Evolutionary conservation across 2,888 invertebrate genomes (phyloP).

Genomic region (Drosophila kambysellisi): DNA sequence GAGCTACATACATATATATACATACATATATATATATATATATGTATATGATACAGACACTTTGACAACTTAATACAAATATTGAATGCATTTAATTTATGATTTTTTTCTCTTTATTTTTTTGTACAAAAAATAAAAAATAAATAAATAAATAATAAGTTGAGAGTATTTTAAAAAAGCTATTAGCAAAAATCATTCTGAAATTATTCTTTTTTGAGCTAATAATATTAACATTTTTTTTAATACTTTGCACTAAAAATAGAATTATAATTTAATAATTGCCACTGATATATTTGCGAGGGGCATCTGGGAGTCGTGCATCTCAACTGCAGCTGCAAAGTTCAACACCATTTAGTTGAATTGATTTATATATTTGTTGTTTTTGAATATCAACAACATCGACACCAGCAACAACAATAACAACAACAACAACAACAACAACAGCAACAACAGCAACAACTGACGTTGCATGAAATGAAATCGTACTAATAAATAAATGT

Average conservation of each 20-base stretch:
- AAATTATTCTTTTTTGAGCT: not conserved
- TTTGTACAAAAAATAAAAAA: not conserved
- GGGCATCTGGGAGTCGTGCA: not conserved
- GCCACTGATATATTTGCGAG: not conserved
- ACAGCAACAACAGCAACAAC: conserved; percentile 14
- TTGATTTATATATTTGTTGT: conserved; percentile 63
- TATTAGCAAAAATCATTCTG: not conserved
- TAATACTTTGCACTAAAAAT: too few species aligned
- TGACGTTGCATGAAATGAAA: conserved; percentile 29
- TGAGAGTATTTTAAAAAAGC: not conserved
- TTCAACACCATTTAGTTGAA: conserved; percentile 66
- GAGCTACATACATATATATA: too few species aligned
- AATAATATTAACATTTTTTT: not conserved
- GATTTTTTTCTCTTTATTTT: not conserved
- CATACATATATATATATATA: too few species aligned
- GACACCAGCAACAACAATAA: conserved; percentile 9
- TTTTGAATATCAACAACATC: conserved; percentile 11
- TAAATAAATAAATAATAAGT: not conserved
- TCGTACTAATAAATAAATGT: conserved; percentile 36
- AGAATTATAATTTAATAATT: not conserved
- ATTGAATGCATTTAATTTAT: conserved; percentile 7
- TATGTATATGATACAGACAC: conserved; percentile 8
- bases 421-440: conserved; percentile 6
- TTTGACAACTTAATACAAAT: conserved; percentile 33
- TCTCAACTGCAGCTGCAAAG: not conserved